Base-by-base conservation (phyloP, 2,113 vertebrate genomes). In the Reinhardtius hippoglossoides region DNA sequence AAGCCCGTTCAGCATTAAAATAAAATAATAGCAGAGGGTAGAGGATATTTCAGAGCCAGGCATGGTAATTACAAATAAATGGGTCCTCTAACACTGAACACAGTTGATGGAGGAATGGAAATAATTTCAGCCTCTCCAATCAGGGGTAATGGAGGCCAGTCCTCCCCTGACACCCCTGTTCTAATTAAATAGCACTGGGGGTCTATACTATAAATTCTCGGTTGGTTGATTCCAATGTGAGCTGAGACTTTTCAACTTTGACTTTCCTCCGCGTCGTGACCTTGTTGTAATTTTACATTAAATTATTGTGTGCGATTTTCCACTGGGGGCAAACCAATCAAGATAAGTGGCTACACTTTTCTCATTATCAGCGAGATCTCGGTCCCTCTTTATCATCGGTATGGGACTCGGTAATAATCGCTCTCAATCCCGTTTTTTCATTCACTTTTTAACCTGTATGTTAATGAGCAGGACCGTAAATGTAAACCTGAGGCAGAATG, bases 61-160 rank as follows among this genome's bases (percentile, higher is more conserved):
- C 78, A 52, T 35, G 68, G 18, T 92, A 92, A 93, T 79, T 59
- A 84, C 74, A 84, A 84, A 90, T 93, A 93, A 88, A 93, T 93
- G 92, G 85, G 48, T 80, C 84, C 81, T 86, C 60, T 66, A 77
- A 82, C 71, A 88, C 63, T 80, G 46, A 56, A 82, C 85, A 83
- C 89, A 90, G 92, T 87, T 90, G 83, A 87, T 86, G 81, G 63
- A 78, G 80, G 88, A 88, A 90, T 91, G 88, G 85, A 87, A 93
- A 87, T 89, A 42, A 88, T 93, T 90, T 89, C 73, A 85, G 70
- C 74, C 64, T 71, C 62, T 79, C 83, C 87, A 85, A 89, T 91
- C 84, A 89, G 80, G 80, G 84, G 72, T 90, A 90, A 92, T 76
- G 71, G 80, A 74, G 74, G 50, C 84, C 64, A 68, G 72, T 79